A percentile compares a stretch with the other conserved stretches of the same genome.
phyloP scores from a whole-genome alignment of 2,888 invertebrate genomes.

The Caenorhabditis sp. region DNA sequence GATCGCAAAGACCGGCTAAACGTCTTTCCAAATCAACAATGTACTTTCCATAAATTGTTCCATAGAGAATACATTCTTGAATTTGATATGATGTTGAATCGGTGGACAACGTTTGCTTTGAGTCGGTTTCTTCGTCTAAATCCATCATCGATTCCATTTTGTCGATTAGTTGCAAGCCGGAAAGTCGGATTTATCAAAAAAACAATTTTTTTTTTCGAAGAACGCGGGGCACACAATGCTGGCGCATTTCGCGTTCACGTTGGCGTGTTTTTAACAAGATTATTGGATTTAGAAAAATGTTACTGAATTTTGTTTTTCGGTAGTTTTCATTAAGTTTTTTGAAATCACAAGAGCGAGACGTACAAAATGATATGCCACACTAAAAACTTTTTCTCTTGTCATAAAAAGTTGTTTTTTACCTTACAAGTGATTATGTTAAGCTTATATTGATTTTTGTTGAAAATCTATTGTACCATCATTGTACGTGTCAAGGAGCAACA shows the following conservation, averaged over 20 bases:
- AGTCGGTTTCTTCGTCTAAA: slow-evolving; percentile 27
- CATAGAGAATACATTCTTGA: slow-evolving; percentile 52
- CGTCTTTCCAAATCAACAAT: slow-evolving; percentile 48
- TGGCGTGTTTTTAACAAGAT: not conserved
- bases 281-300: too few species aligned
- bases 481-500: too few species aligned
- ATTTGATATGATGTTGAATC: slow-evolving; percentile 44
- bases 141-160: slow-evolving; percentile 34
- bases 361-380: not conserved
- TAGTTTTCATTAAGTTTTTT: too few species aligned
- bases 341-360: not conserved
- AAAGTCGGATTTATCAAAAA: slow-evolving; percentile 7
- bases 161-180: too few species aligned
- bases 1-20: slow-evolving; percentile 53
- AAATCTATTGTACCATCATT: too few species aligned
- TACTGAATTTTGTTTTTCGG: not conserved
- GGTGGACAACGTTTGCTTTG: slow-evolving; percentile 11
- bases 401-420: too few species aligned
- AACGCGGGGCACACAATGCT: not conserved
- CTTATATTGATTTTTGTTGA: too few species aligned
- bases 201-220: not conserved
- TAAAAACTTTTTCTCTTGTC: too few species aligned
- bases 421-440: too few species aligned
- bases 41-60: slow-evolving; percentile 24
- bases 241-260: not conserved